Evolutionary conservation across 2,113 vertebrate species (phyloP).

Genomic region (Microcebus jonahi): DNA sequence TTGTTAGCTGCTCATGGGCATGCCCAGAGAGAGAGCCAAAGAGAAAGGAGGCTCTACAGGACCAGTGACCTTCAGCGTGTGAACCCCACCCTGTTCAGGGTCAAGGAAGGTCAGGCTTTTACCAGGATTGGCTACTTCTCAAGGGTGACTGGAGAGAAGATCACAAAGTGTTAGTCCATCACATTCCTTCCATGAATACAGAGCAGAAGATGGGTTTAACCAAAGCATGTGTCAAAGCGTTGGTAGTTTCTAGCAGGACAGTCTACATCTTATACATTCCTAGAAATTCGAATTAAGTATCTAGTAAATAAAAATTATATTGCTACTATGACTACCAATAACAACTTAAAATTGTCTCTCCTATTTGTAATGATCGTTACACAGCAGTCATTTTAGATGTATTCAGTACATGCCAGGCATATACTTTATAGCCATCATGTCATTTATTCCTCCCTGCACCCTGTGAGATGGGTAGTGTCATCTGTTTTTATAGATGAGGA

Average conservation of each 20-base stretch:
- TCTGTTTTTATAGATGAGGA: neutral
- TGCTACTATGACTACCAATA: neutral
- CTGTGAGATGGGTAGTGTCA: neutral
- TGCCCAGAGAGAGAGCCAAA: neutral
- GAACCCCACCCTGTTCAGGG: neutral
- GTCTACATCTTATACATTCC: neutral
- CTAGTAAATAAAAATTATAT: constrained; percentile 1
- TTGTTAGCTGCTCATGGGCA: neutral
- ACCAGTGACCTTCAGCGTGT: neutral
- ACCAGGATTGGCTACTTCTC: neutral
- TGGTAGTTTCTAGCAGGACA: neutral
- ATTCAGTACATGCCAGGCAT: neutral
- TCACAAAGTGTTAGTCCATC: neutral
- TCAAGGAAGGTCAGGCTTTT: neutral
- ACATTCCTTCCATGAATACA: neutral
- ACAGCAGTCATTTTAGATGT: neutral
- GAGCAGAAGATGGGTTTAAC: neutral
- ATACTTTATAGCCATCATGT: neutral
- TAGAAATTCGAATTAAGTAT: neutral
- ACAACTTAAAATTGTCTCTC: neutral
- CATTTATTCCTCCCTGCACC: neutral
- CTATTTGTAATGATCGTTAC: neutral
- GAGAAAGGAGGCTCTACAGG: neutral
- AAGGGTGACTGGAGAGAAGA: neutral
- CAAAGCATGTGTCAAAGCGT: neutral